Evolutionary conservation across 2,888 invertebrate genomes (phyloP), one percentile per base, ranked within the genome.

Genomic region (Mythimna impura): DNA sequence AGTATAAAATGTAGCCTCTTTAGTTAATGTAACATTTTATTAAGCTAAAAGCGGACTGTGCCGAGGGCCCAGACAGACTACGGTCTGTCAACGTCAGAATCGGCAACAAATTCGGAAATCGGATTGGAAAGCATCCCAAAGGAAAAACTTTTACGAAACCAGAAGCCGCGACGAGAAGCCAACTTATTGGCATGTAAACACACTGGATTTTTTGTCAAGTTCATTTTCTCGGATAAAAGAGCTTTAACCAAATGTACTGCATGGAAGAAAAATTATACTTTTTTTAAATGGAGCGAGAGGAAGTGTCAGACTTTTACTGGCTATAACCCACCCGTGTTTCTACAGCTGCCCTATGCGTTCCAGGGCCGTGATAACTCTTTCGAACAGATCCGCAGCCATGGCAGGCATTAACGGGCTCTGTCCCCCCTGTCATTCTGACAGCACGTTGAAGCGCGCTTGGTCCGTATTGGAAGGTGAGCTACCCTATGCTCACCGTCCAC

Each of bases 1-100:
- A 66, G 70, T 72, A 71, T 74, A 74, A 75, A 82, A 87, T 83
- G 81, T 80, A 81, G 68, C 72, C 73, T 80, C 65, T 84, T 72
- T 65, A 65, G 67, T 66, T 67, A 76, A 79, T 75, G 71, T 78
- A 75, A 81, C 63, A 68, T 81, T 78, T 77, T 81, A 78, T 73
- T 73, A 75, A 78, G 70, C 73, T 80, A 62, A 79, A 77, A 82
- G 66, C 66, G 70, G 67, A 55, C 43, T 20, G 58, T 52, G 62
- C 20, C 62, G 40, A 71, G 61, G 55, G 64, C 43, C 71, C 55
- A 55, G 63, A 73, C 66, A 57, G 52, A 75, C 71, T 76, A 73
- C 73, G 73, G 70, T 75, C 75, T 78, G 75, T 78, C 80, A 74
- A 71, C 50, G 70, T 73, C 68, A 74, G 47, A 66, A 47, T 54